Percentiles rank a stretch among this genome's conserved stretches.
phyloP scores from a whole-genome alignment of 2,113 vertebrate genomes.

The Fregetta grallaria region DNA sequence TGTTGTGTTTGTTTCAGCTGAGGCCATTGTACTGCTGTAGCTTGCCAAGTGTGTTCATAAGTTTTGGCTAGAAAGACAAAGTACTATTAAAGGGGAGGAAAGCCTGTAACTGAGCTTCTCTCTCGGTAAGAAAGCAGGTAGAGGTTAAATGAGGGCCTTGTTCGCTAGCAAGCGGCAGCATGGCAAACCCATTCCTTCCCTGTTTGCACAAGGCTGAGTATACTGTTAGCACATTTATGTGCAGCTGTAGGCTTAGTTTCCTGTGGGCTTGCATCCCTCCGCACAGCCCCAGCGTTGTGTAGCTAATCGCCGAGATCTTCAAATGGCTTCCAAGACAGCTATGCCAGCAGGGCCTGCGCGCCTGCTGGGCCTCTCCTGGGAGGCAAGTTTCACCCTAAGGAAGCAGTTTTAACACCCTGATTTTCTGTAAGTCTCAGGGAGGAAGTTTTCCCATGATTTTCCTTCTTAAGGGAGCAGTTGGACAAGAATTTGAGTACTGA shows the following conservation, averaged over 20 bases:
- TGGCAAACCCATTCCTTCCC: not conserved
- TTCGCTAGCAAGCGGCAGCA: not conserved
- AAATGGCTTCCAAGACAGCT: not conserved
- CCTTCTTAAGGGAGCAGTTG: not conserved
- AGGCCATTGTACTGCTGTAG: not conserved
- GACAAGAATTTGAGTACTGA: not conserved
- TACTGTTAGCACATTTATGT: not conserved
- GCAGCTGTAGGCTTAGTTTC: not conserved
- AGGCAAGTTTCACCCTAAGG: not conserved
- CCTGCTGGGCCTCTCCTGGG: not conserved
- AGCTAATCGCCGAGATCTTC: not conserved
- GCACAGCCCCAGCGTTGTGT: not conserved
- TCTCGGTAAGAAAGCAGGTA: not conserved
- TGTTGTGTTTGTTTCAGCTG: not conserved
- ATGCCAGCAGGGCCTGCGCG: not conserved
- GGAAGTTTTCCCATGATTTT: not conserved
- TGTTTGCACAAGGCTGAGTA: not conserved
- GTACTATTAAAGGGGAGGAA: not conserved
- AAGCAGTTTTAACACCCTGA: not conserved
- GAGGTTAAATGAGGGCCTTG: not conserved
- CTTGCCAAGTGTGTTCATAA: not conserved
- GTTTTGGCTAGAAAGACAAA: not conserved
- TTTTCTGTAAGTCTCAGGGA: not conserved
- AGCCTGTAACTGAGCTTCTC: not conserved
- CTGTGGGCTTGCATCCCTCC: fast-evolving